Percentiles rank a stretch among this genome's conserved stretches.
phyloP scores from a whole-genome alignment of 1,140 invertebrate species.

The Pseudomyrmex sp. region DNA sequence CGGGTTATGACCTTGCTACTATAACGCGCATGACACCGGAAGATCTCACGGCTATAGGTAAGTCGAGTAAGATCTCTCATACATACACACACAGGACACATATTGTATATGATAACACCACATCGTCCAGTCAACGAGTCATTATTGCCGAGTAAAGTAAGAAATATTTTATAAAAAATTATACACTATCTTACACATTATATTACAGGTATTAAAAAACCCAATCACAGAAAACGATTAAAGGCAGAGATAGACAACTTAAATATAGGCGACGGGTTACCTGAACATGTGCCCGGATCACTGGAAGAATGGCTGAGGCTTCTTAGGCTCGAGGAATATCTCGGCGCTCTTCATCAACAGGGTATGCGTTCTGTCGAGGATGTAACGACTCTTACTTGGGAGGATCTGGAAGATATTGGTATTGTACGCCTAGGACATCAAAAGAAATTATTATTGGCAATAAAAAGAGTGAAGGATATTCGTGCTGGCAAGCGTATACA shows the following conservation, averaged over 20 bases:
- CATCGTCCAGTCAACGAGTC: no score
- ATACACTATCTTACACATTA: neutral
- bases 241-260: slow-evolving; percentile 98
- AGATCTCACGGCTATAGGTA: slow-evolving; percentile 92
- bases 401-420: slow-evolving; percentile 99
- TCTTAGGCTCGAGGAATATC: slow-evolving; percentile 96
- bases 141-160: neutral
- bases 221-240: slow-evolving; percentile 97
- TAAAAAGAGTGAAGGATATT: slow-evolving; percentile 98
- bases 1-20: slow-evolving; percentile 99
- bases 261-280: slow-evolving; percentile 96
- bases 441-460: slow-evolving; percentile 98
- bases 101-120: no score
- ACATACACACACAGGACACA: neutral
- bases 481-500: slow-evolving; percentile 93
- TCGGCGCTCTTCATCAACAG: slow-evolving; percentile 94
- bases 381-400: slow-evolving; percentile 97
- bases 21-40: slow-evolving; percentile 99
- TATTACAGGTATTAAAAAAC: slow-evolving; percentile 93
- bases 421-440: slow-evolving; percentile 98
- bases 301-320: slow-evolving; percentile 97
- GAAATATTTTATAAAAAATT: neutral
- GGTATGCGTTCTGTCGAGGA: slow-evolving; percentile 97
- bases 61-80: neutral
- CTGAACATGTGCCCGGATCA: slow-evolving; percentile 96